Conservation (phyloP, 1,140 invertebrate species). For the Colletes latitarsis region DNA sequence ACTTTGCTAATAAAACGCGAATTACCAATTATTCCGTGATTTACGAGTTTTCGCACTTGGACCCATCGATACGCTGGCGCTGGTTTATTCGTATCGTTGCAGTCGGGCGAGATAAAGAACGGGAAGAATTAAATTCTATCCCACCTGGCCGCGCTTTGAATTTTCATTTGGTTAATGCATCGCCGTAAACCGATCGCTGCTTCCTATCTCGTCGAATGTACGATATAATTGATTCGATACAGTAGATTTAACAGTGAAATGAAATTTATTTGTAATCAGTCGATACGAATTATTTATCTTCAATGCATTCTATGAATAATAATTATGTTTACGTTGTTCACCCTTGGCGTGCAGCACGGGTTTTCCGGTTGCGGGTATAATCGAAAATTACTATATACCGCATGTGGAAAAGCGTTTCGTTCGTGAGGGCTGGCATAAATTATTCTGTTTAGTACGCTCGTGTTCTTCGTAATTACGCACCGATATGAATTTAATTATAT, state of each 20-base stretch:
- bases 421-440: slow-evolving; percentile 11
- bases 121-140: slow-evolving; percentile 56
- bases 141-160: slow-evolving; percentile 48
- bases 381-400: slow-evolving; percentile 24
- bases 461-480: neutral
- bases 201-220: slow-evolving; percentile 1
- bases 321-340: slow-evolving; percentile 20
- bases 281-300: slow-evolving; percentile 47
- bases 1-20: slow-evolving; percentile 22
- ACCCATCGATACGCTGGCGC: slow-evolving; percentile 19
- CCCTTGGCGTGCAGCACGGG: neutral
- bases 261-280: slow-evolving; percentile 53
- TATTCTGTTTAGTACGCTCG: slow-evolving; percentile 5
- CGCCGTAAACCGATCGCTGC: slow-evolving; percentile 43
- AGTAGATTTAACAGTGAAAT: slow-evolving; percentile 60
- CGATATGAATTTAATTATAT: slow-evolving; percentile 17
- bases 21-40: slow-evolving; percentile 49
- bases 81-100: slow-evolving; percentile 55
- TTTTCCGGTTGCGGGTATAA: neutral
- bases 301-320: slow-evolving; percentile 36
- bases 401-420: slow-evolving; percentile 1
- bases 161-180: slow-evolving; percentile 62
- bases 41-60: slow-evolving; percentile 38
- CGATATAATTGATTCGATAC: slow-evolving; percentile 57
- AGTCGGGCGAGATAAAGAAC: slow-evolving; percentile 47